Base-by-base conservation (phyloP, 2,113 vertebrate species). In the Microcebus ravelobensis region DNA sequence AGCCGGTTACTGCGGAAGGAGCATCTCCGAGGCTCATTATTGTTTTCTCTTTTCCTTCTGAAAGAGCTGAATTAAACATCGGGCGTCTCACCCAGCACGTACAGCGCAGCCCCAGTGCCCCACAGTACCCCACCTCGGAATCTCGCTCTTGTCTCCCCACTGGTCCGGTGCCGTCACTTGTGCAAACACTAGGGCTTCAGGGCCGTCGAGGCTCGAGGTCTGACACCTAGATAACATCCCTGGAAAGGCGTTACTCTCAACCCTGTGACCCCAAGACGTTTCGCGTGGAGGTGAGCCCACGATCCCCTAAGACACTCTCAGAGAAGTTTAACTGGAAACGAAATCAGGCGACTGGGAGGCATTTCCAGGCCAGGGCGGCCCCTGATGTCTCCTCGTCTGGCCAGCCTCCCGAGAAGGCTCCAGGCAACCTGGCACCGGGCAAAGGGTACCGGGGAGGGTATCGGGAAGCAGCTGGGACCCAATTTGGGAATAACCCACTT, bases 1-100 rank as follows among this genome's bases (percentile, higher is more conserved):
- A 98, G 42, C 95, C 97, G 99, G 99, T 99, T 99, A 98, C 99
- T 99, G 98, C 84, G 39, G 98, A 98, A 99, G 98, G 98, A 97
- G 91, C 99, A 99, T 99, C 99, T 99, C 99, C 98, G 97, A 96
- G 45, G 52, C 34, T 79, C 48, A 9, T 83, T 36, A 45, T 50
- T 70, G 55, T 68, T 73, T 89, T 92, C 52, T 25, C 25, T 67
- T 99, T 99, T 99, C 99, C 99, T 99, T 99, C 99, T 98, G 97
- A 98, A 99, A 99, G 99, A 99, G 99, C 99, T 99, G 99, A 99
- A 99, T 99, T 99, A 99, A 99, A 99, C 99, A 99, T 98, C 98
- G 98, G 98, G 99, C 98, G 98, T 99, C 99, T 99, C 99, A 99
- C 99, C 99, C 98, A 93, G 98, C 99, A 99, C 99, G 99, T 99